phyloP scores from a whole-genome alignment of 2,797 vertebrate genomes.

The Cossypha polioptera region DNA sequence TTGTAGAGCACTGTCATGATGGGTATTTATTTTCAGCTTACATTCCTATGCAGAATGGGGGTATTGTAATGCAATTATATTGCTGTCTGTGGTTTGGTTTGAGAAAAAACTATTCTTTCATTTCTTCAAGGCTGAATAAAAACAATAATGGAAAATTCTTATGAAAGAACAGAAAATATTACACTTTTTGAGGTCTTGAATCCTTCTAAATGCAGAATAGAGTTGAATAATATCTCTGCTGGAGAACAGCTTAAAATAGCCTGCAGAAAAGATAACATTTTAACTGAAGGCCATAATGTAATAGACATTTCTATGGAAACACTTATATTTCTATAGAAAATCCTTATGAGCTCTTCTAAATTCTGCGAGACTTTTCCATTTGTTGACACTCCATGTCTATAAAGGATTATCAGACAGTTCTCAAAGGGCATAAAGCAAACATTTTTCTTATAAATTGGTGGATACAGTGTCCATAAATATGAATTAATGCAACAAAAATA shows the following conservation, averaged over 20 bases:
- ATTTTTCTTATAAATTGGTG: constrained; percentile 27
- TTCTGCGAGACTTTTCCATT: neutral
- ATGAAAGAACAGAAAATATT: constrained; percentile 16
- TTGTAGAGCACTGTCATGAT: neutral
- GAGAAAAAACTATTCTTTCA: neutral
- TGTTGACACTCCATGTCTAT: constrained; percentile 5
- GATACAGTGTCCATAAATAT: neutral
- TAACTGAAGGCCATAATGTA: neutral
- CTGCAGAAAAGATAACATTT: constrained; percentile 20
- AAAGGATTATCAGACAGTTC: neutral
- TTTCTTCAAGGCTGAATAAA: neutral
- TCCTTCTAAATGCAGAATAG: constrained; percentile 8
- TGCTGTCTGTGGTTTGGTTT: neutral
- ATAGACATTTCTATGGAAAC: constrained; percentile 36
- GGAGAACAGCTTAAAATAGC: constrained; percentile 41
- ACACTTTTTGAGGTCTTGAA: neutral
- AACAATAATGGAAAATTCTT: neutral
- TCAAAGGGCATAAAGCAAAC: constrained; percentile 16
- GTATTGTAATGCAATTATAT: neutral
- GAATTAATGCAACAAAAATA: constrained; percentile 12
- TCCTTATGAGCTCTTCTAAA: neutral
- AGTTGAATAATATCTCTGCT: constrained; percentile 13
- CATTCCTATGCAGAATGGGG: neutral
- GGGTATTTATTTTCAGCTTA: neutral
- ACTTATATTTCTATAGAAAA: neutral